Base-by-base conservation (phyloP, 2,888 invertebrate genomes). In the Brachylomia viminalis region DNA sequence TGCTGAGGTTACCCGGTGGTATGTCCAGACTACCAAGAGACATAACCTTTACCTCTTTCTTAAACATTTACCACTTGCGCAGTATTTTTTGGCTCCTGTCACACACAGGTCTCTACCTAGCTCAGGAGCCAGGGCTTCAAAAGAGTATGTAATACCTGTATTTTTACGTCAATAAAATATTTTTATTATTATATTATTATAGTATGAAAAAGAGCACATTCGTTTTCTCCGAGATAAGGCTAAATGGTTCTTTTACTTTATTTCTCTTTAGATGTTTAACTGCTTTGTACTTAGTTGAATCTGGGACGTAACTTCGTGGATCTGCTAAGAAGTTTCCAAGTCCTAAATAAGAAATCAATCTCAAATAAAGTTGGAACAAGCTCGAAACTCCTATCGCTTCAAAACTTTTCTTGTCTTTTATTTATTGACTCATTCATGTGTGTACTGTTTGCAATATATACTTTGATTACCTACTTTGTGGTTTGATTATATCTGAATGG, bases 281-380 rank as follows among this genome's bases (percentile, higher is more conserved):
- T 77, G 11, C 13, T 65, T 79, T 56, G 8, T 47, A 47, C 2
- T 67, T 59, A 27, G 27, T 33, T 13, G 2, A 10, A 47, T 20
- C 59, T 65, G n/a, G 15, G 17, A 56, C n/a, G 38, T 65, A 65
- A 75, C 64, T 70, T 69, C 20, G 59, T 68, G 15, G 54, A 74
- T 59, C 42, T 38, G 42, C 56, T 49, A 45, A 72, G 68, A 71
- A 72, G 65, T 58, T 70, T 33, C 17, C 17, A 54, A 58, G 45
- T 61, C 56, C 45, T 80, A 61, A 72, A 71, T 54, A 75, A 76
- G 42, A 67, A 76, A 70, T 62, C 54, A 49, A 79, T 72, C 45
- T 70, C 23, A 61, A 76, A 70, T 76, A 76, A 83, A 82, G 62
- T 70, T 71, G 15, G 10, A 66, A 58, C 54, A 67, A 62, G 38